Conservation (phyloP, 2,797 vertebrate species). For the Alca torda region DNA sequence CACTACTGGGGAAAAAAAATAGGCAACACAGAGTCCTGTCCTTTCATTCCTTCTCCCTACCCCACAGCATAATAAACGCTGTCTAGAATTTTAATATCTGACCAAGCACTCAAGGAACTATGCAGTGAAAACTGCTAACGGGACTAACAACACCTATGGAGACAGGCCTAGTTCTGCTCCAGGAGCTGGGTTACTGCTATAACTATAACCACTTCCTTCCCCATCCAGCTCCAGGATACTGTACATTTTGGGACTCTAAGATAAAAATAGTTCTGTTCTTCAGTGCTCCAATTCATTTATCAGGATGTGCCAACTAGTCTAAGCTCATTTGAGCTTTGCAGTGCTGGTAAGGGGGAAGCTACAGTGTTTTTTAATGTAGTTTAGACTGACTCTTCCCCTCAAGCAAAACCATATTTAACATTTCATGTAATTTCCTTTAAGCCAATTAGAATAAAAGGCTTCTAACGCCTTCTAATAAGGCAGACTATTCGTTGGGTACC, state of each 20-base stretch:
- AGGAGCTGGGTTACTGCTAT: not conserved
- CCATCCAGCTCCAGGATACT: not conserved
- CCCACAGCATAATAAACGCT: not conserved
- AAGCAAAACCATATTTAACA: not conserved
- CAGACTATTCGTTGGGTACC: slow-evolving; percentile 7
- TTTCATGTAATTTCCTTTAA: slow-evolving; percentile 22
- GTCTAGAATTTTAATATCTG: rapidly evolving
- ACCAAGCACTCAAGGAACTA: not conserved
- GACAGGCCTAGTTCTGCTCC: not conserved
- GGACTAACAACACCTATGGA: not conserved
- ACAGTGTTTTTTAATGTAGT: not conserved
- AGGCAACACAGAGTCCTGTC: not conserved
- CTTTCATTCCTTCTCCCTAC: not conserved
- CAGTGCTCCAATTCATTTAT: not conserved
- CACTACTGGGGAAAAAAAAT: not conserved
- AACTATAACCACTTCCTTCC: not conserved
- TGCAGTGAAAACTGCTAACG: not conserved
- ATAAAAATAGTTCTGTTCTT: not conserved
- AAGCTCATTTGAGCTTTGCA: not conserved
- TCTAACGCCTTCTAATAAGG: not conserved
- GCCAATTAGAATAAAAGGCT: not conserved
- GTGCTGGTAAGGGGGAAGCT: not conserved
- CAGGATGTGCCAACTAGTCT: not conserved
- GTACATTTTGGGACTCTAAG: not conserved
- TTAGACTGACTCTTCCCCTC: not conserved